phyloP scores from a whole-genome alignment of 2,797 vertebrate species.

The Brotula barbata region DNA sequence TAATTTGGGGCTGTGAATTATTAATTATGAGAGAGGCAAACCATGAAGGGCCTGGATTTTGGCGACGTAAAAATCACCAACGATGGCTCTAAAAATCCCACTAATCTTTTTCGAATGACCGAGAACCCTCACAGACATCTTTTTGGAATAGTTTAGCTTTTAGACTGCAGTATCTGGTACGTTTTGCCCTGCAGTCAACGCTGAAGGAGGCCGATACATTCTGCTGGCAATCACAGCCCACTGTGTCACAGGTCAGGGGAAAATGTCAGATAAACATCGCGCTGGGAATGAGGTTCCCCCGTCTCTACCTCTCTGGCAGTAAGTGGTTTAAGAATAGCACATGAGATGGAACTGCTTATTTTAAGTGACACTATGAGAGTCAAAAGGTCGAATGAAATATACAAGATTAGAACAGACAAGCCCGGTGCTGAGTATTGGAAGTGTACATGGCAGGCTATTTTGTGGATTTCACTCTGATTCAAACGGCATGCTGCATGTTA shows the following conservation, averaged over 20 bases:
- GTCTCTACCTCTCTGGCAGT: constrained; percentile 39
- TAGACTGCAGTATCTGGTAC: constrained; percentile 60
- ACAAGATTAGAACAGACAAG: constrained; percentile 45
- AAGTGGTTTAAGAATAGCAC: constrained; percentile 73
- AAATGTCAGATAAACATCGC: constrained; percentile 78
- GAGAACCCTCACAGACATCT: too few species aligned
- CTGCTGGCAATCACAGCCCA: constrained; percentile 67
- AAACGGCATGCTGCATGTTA: constrained; percentile 41
- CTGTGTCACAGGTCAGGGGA: constrained; percentile 69
- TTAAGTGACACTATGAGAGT: constrained; percentile 68
- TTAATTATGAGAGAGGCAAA: constrained; percentile 35
- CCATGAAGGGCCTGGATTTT: constrained; percentile 23
- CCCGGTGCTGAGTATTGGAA: constrained; percentile 32
- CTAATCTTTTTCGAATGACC: too few species aligned
- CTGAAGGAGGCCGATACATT: constrained; percentile 52
- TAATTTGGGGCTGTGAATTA: constrained; percentile 39
- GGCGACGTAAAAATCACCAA: constrained; percentile 18
- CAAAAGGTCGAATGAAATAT: constrained; percentile 68
- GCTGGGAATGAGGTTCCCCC: constrained; percentile 65
- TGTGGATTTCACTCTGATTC: constrained; percentile 53
- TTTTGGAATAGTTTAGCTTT: constrained; percentile 40
- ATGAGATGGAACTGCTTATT: constrained; percentile 66
- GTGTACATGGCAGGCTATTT: constrained; percentile 34
- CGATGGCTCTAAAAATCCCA: constrained; percentile 23
- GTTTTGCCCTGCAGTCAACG: constrained; percentile 45